Percentiles rank a stretch among this genome's conserved stretches.
phyloP scores from a whole-genome alignment of 2,888 invertebrate species.

The Macaria notata region DNA sequence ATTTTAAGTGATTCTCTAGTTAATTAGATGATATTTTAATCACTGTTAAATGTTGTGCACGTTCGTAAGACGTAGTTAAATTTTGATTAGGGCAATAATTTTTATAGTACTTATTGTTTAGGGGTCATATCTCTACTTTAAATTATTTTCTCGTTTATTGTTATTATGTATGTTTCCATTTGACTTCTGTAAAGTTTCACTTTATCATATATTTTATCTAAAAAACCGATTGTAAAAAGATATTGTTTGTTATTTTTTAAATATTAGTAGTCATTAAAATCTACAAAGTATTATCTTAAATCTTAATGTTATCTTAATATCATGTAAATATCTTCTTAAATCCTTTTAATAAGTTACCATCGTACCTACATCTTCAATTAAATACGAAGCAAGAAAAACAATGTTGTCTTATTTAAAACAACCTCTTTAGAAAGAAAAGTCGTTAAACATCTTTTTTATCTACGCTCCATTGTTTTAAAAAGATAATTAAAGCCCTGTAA shows the following conservation, averaged over 20 bases:
- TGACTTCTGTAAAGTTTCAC: constrained; percentile 19
- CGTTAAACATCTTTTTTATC: constrained; percentile 22
- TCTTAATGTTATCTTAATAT: constrained; percentile 65
- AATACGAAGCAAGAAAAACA: constrained; percentile 48
- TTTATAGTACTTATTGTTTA: constrained; percentile 51
- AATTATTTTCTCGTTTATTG: not conserved
- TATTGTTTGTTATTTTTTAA: constrained; percentile 27
- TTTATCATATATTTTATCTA: constrained; percentile 13
- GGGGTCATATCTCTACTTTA: constrained; percentile 10
- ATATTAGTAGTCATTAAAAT: constrained; percentile 35
- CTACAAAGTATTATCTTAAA: constrained; percentile 61
- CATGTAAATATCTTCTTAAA: constrained; percentile 77
- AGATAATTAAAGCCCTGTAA: constrained; percentile 28
- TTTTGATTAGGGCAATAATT: constrained; percentile 74
- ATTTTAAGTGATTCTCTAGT: constrained; percentile 57
- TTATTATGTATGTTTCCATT: constrained; percentile 13
- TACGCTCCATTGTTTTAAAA: constrained; percentile 25
- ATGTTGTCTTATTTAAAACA: constrained; percentile 31
- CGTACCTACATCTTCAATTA: constrained; percentile 77
- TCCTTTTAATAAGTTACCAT: constrained; percentile 74
- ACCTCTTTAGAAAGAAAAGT: constrained; percentile 10
- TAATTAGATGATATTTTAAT: constrained; percentile 73
- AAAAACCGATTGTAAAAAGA: constrained; percentile 16
- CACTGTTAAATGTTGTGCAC: constrained; percentile 83
- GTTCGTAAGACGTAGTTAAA: constrained; percentile 67